Evolutionary conservation across 2,888 invertebrate genomes (phyloP).

Genomic region (Cistogaster globosa): DNA sequence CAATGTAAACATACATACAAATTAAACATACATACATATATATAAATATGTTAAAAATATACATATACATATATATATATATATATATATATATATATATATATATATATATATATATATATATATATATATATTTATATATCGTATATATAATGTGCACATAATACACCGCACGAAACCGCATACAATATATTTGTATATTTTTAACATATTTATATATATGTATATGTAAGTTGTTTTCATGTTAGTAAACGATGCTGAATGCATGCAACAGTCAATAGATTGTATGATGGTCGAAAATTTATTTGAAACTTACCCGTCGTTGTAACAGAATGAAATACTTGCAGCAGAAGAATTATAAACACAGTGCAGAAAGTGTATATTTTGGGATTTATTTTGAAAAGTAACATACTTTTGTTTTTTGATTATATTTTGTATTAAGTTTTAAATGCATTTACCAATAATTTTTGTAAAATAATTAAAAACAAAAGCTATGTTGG

Average conservation of each 20-base stretch:
- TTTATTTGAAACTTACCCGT: constrained; percentile 61
- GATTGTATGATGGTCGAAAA: constrained; percentile 16
- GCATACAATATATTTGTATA: no score
- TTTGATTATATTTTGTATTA: not conserved
- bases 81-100: no score
- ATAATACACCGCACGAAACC: no score
- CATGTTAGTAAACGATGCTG: not conserved
- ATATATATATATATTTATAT: no score
- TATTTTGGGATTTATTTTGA: not conserved
- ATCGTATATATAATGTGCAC: no score
- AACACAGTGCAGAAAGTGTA: constrained; percentile 24
- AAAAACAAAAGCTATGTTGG: not conserved
- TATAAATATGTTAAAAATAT: no score
- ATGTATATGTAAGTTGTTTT: constrained; percentile 15
- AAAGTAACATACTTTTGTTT: constrained; percentile 12
- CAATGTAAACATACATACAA: no score
- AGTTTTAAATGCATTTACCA: not conserved
- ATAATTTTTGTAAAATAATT: not conserved
- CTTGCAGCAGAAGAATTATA: constrained; percentile 29
- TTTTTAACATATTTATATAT: not conserved
- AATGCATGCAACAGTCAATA: constrained; percentile 32
- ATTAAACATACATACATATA: no score
- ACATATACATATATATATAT: no score
- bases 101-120: no score
- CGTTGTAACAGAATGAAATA: constrained; percentile 46